A percentile compares a stretch with the other conserved stretches of the same genome.
Evolutionary conservation across 1,140 invertebrate species (phyloP).

Genomic region (Thaumatotibia leucotreta): DNA sequence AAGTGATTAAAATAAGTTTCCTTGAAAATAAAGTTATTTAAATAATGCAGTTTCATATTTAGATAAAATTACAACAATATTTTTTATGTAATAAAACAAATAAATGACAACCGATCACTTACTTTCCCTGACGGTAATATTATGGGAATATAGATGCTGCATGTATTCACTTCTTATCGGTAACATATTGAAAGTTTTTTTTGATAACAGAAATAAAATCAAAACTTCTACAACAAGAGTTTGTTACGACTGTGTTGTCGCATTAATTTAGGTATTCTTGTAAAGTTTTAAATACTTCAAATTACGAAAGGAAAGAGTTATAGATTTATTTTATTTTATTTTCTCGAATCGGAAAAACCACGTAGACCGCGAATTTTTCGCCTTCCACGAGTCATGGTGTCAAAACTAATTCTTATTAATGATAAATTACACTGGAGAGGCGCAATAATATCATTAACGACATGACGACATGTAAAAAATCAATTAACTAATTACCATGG

Average conservation of each 20-base stretch:
- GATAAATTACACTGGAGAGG: neutral
- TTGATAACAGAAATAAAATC: conserved; percentile 7
- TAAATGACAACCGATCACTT: conserved; percentile 28
- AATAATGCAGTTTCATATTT: too few relatives aligned
- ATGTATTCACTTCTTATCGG: conserved; percentile 49
- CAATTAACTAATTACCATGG: conserved; percentile 44
- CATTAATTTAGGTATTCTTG: neutral
- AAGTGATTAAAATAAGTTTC: too few relatives aligned
- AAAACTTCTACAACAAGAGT: neutral
- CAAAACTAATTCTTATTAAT: conserved; percentile 23
- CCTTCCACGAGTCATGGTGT: conserved; percentile 12
- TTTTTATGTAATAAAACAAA: neutral
- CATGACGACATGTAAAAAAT: conserved; percentile 28
- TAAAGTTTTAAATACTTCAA: neutral
- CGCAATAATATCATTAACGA: conserved; percentile 16
- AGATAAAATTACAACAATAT: too few relatives aligned
- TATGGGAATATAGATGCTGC: conserved; percentile 40
- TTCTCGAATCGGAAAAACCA: conserved; percentile 20
- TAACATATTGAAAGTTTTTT: conserved; percentile 39
- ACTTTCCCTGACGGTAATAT: conserved; percentile 54
- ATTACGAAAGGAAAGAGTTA: conserved; percentile 18
- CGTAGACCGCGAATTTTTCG: conserved; percentile 48
- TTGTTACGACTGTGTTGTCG: neutral
- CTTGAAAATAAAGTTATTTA: too few relatives aligned
- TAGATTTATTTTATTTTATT: conserved; percentile 15